Percentiles rank a stretch among this genome's conserved stretches.
Conservation (phyloP, 1,140 invertebrate species). For the Ectropis grisescens region DNA sequence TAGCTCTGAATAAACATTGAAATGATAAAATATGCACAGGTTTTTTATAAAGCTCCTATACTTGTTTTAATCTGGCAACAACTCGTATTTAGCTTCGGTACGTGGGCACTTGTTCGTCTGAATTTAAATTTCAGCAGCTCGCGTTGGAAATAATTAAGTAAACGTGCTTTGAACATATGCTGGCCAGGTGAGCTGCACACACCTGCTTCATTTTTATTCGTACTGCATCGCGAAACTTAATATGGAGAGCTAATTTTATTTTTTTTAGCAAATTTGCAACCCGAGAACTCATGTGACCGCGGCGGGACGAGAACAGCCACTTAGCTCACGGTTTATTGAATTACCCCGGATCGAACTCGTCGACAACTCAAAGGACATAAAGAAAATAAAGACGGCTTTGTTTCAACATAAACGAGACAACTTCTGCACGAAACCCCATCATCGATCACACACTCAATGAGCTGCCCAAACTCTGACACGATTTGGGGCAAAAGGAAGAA, state of each 20-base stretch:
- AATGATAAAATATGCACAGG: neutral
- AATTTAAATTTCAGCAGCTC: too few species aligned
- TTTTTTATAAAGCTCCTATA: neutral
- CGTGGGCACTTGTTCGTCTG: neutral
- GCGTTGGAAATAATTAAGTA: neutral
- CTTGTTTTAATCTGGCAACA: neutral
- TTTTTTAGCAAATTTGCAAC: conserved; percentile 41
- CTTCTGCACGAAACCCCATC: neutral
- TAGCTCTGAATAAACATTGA: too few species aligned
- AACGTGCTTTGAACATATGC: conserved; percentile 36
- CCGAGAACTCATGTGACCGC: conserved; percentile 30
- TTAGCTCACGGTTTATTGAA: conserved; percentile 42
- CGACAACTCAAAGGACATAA: conserved; percentile 21
- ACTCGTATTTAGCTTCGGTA: neutral
- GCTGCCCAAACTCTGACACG: too few species aligned
- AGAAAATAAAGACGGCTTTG: conserved; percentile 11
- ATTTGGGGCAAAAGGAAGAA: neutral
- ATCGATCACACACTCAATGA: neutral
- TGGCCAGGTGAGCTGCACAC: conserved; percentile 44
- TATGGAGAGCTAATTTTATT: conserved; percentile 43
- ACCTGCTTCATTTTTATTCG: conserved; percentile 40
- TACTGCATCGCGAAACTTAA: conserved; percentile 43
- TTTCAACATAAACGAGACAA: conserved; percentile 6
- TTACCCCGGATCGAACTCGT: conserved; percentile 10
- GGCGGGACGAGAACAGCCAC: conserved; percentile 41